A percentile compares a stretch with the other conserved stretches of the same genome.
Evolutionary conservation across 2,113 vertebrate species (phyloP).

Genomic region (Cyphomyrus plagiostoma): DNA sequence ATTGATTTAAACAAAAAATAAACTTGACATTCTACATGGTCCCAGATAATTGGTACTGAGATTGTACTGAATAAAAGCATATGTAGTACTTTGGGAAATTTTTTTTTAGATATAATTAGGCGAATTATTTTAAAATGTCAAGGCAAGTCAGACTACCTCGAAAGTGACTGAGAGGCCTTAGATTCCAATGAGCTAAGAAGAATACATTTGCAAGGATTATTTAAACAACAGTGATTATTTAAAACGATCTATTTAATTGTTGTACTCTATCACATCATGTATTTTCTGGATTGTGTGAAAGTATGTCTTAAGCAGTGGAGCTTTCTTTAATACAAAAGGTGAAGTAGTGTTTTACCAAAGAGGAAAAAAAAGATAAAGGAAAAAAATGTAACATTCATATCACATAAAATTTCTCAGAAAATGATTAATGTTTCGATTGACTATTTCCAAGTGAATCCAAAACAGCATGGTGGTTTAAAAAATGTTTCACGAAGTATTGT

Average conservation of each 20-base stretch:
- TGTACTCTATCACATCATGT: neutral
- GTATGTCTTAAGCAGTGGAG: neutral
- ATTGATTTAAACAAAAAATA: neutral
- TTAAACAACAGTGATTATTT: neutral
- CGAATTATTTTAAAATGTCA: neutral
- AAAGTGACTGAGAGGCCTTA: neutral
- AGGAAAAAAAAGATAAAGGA: neutral
- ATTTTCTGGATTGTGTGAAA: neutral
- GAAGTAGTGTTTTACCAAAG: neutral
- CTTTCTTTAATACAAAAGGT: neutral
- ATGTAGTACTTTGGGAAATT: neutral
- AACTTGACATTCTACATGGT: neutral
- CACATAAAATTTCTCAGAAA: neutral
- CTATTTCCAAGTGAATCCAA: neutral
- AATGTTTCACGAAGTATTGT: neutral
- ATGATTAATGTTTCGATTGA: neutral
- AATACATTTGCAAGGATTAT: neutral
- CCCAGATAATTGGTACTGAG: neutral
- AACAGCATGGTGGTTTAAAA: neutral
- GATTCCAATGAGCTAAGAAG: neutral
- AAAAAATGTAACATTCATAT: neutral
- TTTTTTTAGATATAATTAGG: neutral
- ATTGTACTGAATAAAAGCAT: neutral
- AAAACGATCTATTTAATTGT: neutral
- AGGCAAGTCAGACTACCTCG: neutral